Conservation (phyloP, 2,797 vertebrate species). For the Chloroceryle inda region DNA sequence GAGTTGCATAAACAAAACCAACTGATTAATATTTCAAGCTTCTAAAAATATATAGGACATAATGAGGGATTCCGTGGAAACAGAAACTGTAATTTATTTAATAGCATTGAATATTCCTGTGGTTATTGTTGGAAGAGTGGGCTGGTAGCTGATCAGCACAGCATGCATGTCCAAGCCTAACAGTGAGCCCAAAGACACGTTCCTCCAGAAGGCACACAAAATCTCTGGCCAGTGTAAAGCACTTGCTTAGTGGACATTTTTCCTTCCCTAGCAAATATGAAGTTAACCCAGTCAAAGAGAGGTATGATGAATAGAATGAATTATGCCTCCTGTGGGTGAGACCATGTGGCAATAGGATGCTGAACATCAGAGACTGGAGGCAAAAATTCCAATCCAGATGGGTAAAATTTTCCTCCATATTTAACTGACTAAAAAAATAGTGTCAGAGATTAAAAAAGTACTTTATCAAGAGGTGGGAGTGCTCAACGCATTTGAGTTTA, state of each 20-base stretch:
- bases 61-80: not conserved
- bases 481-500: not conserved
- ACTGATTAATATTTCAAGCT: not conserved
- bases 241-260: not conserved
- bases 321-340: not conserved
- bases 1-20: not conserved
- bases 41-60: not conserved
- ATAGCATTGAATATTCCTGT: not conserved
- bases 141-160: not conserved
- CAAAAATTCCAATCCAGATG: not conserved
- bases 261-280: not conserved
- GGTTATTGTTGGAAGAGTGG: not conserved
- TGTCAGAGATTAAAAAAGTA: not conserved
- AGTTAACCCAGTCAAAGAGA: not conserved
- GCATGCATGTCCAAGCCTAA: not conserved
- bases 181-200: not conserved
- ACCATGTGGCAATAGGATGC: not conserved
- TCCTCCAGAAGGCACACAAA: not conserved
- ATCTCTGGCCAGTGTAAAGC: not conserved
- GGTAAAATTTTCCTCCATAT: not conserved
- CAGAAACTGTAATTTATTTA: not conserved
- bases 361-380: not conserved
- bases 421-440: not conserved
- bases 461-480: not conserved
- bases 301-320: rapidly evolving